phyloP scores from a whole-genome alignment of 2,888 invertebrate genomes.

The Lasius fuliginosus region DNA sequence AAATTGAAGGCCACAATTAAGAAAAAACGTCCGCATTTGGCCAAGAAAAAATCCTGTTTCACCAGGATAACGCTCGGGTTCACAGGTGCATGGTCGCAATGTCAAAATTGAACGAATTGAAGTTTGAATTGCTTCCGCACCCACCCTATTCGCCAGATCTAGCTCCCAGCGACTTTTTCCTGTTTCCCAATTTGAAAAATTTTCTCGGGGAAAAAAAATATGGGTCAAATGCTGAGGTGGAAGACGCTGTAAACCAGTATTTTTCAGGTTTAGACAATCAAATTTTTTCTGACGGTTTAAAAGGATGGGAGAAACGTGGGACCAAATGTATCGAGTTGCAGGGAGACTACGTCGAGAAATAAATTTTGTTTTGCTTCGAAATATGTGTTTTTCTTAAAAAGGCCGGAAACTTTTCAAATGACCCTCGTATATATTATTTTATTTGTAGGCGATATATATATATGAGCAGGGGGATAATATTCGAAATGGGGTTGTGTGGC shows the following conservation, averaged over 20 bases:
- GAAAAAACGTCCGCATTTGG: no score
- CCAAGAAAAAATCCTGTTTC: no score
- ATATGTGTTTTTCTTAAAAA: neutral
- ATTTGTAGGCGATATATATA: no score
- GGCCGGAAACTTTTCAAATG: neutral
- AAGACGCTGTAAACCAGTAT: neutral
- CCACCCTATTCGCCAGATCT: conserved; percentile 1
- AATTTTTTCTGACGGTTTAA: neutral
- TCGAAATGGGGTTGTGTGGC: no score
- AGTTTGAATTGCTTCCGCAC: neutral
- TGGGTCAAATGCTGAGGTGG: neutral
- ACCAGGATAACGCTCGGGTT: no score
- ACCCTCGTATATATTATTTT: no score
- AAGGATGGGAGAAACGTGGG: neutral
- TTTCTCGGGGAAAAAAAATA: neutral
- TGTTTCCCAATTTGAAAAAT: conserved; percentile 7
- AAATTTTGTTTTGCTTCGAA: neutral
- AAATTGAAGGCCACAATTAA: no score
- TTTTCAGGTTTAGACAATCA: neutral
- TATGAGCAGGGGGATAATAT: no score
- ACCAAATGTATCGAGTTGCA: neutral
- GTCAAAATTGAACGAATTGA: neutral
- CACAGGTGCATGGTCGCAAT: no score
- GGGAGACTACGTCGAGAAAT: neutral
- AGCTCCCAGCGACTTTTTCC: neutral